A percentile compares a stretch with the other conserved stretches of the same genome.
Evolutionary conservation across 2,113 vertebrate species (phyloP).

Genomic region (Notarius lentiginosus): DNA sequence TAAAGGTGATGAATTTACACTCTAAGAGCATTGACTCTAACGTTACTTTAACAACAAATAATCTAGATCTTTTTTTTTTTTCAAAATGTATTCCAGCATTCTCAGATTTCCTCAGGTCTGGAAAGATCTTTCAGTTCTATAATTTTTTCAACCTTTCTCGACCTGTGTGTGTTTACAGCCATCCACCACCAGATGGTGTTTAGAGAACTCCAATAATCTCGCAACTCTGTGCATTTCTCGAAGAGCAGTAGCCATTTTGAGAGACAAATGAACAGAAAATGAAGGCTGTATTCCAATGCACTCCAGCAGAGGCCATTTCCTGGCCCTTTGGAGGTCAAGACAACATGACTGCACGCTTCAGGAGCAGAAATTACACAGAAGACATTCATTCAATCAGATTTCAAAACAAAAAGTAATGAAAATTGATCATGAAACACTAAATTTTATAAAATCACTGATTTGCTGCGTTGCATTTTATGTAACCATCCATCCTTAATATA

Average conservation of each 20-base stretch:
- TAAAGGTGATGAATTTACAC: background rate
- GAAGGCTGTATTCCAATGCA: background rate
- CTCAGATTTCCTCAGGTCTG: background rate
- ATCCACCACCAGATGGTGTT: slow-evolving; percentile 32
- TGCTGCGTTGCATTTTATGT: background rate
- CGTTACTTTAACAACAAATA: background rate
- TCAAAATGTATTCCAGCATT: background rate
- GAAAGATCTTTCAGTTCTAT: background rate
- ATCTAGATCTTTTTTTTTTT: background rate
- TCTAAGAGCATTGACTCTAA: no score
- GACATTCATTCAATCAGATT: background rate
- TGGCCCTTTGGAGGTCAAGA: background rate
- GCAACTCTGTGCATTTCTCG: background rate
- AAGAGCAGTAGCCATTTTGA: slow-evolving; percentile 20
- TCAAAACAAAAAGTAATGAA: background rate
- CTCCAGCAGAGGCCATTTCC: background rate
- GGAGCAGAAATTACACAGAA: background rate
- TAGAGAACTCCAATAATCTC: background rate
- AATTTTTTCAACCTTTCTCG: background rate
- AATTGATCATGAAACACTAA: background rate
- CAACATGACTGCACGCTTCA: background rate
- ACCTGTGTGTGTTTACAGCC: background rate
- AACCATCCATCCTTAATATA: no score
- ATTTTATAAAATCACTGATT: background rate
- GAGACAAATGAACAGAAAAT: slow-evolving; percentile 16